Evolutionary conservation across 1,140 invertebrate genomes (phyloP).

Genomic region (Drosophila bocqueti): DNA sequence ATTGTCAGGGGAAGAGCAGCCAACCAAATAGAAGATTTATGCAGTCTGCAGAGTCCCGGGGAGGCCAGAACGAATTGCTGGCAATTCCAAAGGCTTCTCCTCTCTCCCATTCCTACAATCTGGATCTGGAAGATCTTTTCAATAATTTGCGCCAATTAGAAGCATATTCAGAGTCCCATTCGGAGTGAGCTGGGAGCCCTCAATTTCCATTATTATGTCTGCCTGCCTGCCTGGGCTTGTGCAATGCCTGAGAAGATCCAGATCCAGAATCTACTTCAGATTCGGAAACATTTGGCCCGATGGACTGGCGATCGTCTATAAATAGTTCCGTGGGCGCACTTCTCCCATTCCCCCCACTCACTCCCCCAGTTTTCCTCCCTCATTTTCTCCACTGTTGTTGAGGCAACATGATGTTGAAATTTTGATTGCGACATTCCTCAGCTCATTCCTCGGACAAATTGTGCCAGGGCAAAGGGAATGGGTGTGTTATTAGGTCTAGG

Average conservation of each 20-base stretch:
- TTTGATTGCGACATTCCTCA: constrained; percentile 80
- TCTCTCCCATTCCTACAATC: constrained; percentile 40
- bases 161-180: constrained; percentile 62
- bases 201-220: constrained; percentile 49
- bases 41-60: constrained; percentile 22
- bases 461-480: constrained; percentile 49
- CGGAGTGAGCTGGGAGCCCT: constrained; percentile 38
- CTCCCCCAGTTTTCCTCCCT: constrained; percentile 23
- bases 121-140: constrained; percentile 55
- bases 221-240: constrained; percentile 22
- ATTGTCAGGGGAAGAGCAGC: constrained; percentile 23
- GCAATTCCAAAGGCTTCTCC: constrained; percentile 55
- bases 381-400: constrained; percentile 4
- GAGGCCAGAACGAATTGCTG: constrained; percentile 61
- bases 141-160: constrained; percentile 80
- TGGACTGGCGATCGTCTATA: constrained; percentile 72
- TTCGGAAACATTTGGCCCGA: constrained; percentile 58
- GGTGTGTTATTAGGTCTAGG: constrained; percentile 31
- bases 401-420: constrained; percentile 78
- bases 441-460: constrained; percentile 65
- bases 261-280: constrained; percentile 33
- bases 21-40: constrained; percentile 43
- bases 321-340: constrained; percentile 62
- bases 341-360: not conserved
- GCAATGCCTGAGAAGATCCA: constrained; percentile 43